Base-by-base conservation (phyloP, 2,797 vertebrate genomes). In the Acanthurus tractus region DNA sequence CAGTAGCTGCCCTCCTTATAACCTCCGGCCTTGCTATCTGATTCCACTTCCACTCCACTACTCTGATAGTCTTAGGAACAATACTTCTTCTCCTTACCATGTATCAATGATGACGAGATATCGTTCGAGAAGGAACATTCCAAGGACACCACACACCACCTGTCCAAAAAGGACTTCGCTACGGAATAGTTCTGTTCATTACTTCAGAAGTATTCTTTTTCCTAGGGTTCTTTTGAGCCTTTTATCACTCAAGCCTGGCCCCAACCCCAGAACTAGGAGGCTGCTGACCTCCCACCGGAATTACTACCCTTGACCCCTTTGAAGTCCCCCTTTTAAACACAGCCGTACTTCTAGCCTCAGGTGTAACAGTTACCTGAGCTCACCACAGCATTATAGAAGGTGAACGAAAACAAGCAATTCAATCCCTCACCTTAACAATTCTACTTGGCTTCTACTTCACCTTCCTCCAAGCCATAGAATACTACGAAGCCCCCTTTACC, bases 101-200 rank as follows among this genome's bases (percentile, higher is more conserved):
- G 2, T 66, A 42, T 0, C 89, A 93, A 14, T 93, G 92, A 76
- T 93, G 92, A 83, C 92, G 90, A 1, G 92, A 92, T 0, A 79
- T 93, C 0, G 10, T 91, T 0, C 90, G 90, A 52, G 92, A 93
- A 58, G 72, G 87, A 0, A 93, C 92, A 0, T 93, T 85, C 0
- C 88, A 88, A 69, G 92, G 92, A 0, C 88, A 92, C 0, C 92
- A 93, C 1, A 93, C 91, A 0, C 84, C 74, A 0, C 83, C 85
- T 0, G 89, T 93, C 0, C 83, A 93, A 79, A 93, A 91, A 48
- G 86, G 89, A 0, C 0, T 91, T 0, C 86, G 86, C 0, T 93
- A 91, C 0, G 76, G 94, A 0, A 95, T 95, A 53, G 72, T 87
- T 0, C 0, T 93, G 0, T 93, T 95, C 0, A 94, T 89, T 0